A percentile compares a stretch with the other conserved stretches of the same genome.
phyloP scores from a whole-genome alignment of 2,113 vertebrate species.

The Sphyrna mokarran region DNA sequence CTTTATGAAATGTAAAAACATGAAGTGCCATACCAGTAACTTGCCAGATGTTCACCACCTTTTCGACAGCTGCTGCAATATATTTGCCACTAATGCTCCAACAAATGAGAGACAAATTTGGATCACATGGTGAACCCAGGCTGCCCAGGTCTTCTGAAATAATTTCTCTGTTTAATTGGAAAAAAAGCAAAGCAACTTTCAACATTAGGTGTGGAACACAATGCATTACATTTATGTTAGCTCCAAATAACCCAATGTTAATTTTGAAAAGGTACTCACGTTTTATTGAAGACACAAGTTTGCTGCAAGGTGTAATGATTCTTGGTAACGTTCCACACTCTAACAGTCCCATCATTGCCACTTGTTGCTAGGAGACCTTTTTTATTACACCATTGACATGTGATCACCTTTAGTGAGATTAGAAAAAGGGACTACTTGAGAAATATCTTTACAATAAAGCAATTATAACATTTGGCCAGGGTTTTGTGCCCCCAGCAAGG shows the following conservation, averaged over 20 bases:
- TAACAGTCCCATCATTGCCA: slow-evolving; percentile 84
- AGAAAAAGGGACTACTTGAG: not conserved
- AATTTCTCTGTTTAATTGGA: slow-evolving; percentile 58
- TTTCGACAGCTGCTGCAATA: slow-evolving; percentile 84
- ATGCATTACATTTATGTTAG: not conserved
- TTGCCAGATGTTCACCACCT: slow-evolving; percentile 96
- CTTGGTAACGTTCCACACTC: slow-evolving; percentile 91
- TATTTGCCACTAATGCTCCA: slow-evolving; percentile 94
- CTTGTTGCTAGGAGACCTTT: slow-evolving; percentile 87
- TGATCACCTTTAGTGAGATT: slow-evolving; percentile 69
- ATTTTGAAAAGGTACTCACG: slow-evolving; percentile 59
- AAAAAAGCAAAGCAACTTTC: not conserved
- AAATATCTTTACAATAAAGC: not conserved
- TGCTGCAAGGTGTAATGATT: slow-evolving; percentile 90
- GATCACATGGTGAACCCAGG: slow-evolving; percentile 81
- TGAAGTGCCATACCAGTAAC: slow-evolving; percentile 71
- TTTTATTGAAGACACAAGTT: slow-evolving; percentile 86
- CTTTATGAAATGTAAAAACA: not conserved
- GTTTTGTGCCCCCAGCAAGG: too few relatives aligned
- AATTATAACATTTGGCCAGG: not conserved
- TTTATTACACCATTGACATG: slow-evolving; percentile 85
- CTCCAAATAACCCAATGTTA: not conserved
- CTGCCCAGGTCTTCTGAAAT: slow-evolving; percentile 66
- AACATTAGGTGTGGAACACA: not conserved
- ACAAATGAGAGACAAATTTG: slow-evolving; percentile 74